Evolutionary conservation across 2,113 vertebrate genomes (phyloP).

Genomic region (Dipodomys stephensi): DNA sequence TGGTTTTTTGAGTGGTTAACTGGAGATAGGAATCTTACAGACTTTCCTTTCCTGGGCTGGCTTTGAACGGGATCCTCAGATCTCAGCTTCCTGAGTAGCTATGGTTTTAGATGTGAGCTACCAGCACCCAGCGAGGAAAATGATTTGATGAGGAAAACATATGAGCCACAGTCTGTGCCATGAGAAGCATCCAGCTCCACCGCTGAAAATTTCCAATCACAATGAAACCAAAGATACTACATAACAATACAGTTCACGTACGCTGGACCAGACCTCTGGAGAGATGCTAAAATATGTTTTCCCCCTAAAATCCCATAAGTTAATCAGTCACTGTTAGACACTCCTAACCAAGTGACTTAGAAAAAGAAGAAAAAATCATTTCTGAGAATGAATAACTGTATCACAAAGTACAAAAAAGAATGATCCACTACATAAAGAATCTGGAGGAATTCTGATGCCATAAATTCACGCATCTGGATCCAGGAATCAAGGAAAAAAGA

Average conservation of each 20-base stretch:
- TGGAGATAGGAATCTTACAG: too few species aligned
- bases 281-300: background rate
- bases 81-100: too few species aligned
- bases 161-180: background rate
- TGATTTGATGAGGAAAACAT: background rate
- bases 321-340: background rate
- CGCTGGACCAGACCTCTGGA: background rate
- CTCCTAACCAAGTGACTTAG: background rate
- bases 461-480: background rate
- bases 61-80: too few species aligned
- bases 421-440: background rate
- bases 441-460: background rate
- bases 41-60: too few species aligned
- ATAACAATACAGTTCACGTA: background rate
- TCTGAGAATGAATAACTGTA: too few species aligned
- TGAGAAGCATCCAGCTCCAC: background rate
- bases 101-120: too few species aligned
- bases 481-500: background rate
- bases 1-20: too few species aligned
- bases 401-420: constrained; percentile 21
- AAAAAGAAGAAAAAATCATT: background rate
- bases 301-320: background rate
- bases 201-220: background rate
- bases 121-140: background rate
- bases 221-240: background rate